phyloP scores from a whole-genome alignment of 2,113 vertebrate species.

The Rhizomys pruinosus region DNA sequence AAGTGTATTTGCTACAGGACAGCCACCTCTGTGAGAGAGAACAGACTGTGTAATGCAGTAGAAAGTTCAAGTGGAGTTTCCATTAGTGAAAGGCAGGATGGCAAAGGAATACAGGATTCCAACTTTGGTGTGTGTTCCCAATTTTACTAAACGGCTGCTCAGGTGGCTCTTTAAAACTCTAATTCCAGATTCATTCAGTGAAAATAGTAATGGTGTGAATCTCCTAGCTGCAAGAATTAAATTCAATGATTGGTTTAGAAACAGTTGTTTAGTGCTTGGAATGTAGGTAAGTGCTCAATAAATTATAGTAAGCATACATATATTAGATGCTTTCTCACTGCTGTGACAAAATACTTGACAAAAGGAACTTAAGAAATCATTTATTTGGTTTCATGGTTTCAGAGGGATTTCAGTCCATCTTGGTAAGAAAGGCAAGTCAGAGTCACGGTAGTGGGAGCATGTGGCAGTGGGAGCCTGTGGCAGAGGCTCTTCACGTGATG shows the following conservation, averaged over 20 bases:
- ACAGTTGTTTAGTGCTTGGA: neutral
- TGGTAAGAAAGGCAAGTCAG: neutral
- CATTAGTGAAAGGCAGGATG: neutral
- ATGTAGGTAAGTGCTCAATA: neutral
- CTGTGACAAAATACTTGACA: neutral
- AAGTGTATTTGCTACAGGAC: neutral
- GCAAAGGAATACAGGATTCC: neutral
- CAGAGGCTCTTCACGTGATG: neutral
- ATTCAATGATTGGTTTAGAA: neutral
- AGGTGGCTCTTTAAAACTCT: neutral
- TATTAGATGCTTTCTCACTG: neutral
- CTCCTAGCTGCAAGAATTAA: neutral
- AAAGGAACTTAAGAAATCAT: neutral
- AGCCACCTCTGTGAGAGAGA: neutral
- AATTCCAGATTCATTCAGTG: neutral
- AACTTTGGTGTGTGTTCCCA: neutral
- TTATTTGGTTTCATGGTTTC: neutral
- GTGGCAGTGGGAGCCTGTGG: neutral
- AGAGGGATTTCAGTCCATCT: neutral
- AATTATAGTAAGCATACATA: neutral
- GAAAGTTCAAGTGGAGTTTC: neutral
- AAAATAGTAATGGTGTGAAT: neutral
- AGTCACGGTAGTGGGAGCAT: neutral
- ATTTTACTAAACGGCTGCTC: neutral
- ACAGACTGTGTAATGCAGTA: neutral